A percentile compares a stretch with the other conserved stretches of the same genome.
phyloP scores from a whole-genome alignment of 2,888 invertebrate genomes.

The Eugnorisma glareosa region DNA sequence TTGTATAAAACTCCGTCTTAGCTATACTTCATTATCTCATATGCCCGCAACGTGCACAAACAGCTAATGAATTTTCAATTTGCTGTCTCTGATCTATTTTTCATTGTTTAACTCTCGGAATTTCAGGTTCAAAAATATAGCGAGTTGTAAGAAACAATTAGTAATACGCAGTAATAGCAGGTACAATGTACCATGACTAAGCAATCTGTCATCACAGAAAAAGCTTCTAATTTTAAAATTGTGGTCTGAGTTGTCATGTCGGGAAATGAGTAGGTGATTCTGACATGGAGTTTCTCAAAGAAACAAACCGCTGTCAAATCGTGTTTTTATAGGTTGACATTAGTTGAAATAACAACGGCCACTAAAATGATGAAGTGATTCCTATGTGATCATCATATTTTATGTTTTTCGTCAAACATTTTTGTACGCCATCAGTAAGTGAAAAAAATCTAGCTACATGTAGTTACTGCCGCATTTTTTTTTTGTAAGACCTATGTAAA shows the following conservation, averaged over 20 bases:
- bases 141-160: constrained; percentile 16
- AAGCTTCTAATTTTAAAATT: constrained; percentile 27
- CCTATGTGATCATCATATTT: neutral
- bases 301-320: neutral
- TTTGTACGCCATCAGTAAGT: neutral
- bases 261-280: neutral
- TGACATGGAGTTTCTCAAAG: neutral
- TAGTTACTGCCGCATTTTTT: neutral
- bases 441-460: neutral
- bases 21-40: neutral
- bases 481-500: neutral
- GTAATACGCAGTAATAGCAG: too few relatives aligned
- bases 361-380: neutral
- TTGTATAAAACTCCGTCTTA: neutral
- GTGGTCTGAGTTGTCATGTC: neutral
- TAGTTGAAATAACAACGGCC: neutral
- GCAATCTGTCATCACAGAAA: constrained; percentile 7
- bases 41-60: neutral
- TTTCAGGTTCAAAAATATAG: constrained; percentile 13
- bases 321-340: neutral
- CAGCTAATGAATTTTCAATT: constrained; percentile 43
- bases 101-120: constrained; percentile 9
- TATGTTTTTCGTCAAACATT: neutral
- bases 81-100: constrained; percentile 35
- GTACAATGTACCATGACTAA: constrained; percentile 8